Evolutionary conservation across 2,113 vertebrate genomes (phyloP).

Genomic region (Coryphaenoides rupestris): DNA sequence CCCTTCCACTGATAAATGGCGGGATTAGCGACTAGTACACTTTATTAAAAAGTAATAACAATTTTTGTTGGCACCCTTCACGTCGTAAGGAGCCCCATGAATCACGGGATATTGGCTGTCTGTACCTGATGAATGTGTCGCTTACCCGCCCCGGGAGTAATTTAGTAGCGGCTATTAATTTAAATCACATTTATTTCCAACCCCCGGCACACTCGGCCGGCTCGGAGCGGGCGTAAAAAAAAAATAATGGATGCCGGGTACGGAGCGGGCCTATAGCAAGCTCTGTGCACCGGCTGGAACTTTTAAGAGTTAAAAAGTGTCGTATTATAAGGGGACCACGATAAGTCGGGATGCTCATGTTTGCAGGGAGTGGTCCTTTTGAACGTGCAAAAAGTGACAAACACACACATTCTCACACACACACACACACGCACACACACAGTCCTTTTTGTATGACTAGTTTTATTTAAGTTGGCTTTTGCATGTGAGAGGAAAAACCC

Average conservation of each 20-base stretch:
- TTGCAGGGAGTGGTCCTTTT: slow-evolving; percentile 67
- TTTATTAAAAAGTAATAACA: slow-evolving; percentile 99
- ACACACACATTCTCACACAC: too few species aligned
- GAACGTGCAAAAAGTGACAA: too few species aligned
- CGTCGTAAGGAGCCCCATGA: slow-evolving; percentile 92
- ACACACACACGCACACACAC: slow-evolving; percentile 44
- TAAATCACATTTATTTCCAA: slow-evolving; percentile 99
- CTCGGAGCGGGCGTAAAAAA: slow-evolving; percentile 32
- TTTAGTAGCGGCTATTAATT: slow-evolving; percentile 99
- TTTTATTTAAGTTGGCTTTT: too few species aligned
- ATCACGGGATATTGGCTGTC: slow-evolving; percentile 99
- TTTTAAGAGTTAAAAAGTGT: too few species aligned
- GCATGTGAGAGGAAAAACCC: neutral
- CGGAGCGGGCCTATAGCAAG: too few species aligned
- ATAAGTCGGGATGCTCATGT: slow-evolving; percentile 42
- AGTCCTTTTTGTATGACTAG: too few species aligned
- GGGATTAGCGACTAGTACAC: slow-evolving; percentile 95
- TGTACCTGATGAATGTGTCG: slow-evolving; percentile 98
- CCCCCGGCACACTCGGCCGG: slow-evolving; percentile 20
- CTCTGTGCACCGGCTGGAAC: too few species aligned
- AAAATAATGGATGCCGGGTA: slow-evolving; percentile 3
- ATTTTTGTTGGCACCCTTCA: slow-evolving; percentile 99
- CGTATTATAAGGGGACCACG: too few species aligned
- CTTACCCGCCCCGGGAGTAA: slow-evolving; percentile 99
- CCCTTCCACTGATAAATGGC: slow-evolving; percentile 92